Evolutionary conservation across 2,888 invertebrate genomes (phyloP).

Genomic region (Norana najaformis): DNA sequence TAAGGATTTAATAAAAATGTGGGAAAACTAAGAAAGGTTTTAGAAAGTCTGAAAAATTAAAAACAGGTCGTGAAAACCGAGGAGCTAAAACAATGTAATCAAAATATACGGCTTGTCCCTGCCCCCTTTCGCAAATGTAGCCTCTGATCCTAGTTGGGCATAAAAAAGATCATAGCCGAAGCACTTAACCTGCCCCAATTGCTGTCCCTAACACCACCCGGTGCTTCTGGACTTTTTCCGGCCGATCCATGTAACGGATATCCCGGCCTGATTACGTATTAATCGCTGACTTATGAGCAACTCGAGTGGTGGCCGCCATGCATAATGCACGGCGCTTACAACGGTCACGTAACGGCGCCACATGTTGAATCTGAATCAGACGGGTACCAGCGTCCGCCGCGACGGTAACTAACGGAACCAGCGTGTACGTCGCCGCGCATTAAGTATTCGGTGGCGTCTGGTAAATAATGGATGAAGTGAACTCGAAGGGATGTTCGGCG

Average conservation of each 20-base stretch:
- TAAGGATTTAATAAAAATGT: not conserved
- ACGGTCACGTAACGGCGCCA: not conserved
- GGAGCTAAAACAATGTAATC: too few relatives aligned
- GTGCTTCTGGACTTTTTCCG: not conserved
- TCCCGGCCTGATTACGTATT: not conserved
- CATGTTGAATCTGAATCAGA: not conserved
- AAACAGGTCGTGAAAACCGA: not conserved
- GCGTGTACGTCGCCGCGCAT: not conserved
- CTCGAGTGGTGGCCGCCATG: not conserved
- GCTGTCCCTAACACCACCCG: not conserved
- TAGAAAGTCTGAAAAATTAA: not conserved
- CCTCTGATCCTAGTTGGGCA: not conserved
- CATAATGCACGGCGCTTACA: conserved; percentile 7
- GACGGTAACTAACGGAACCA: conserved; percentile 5
- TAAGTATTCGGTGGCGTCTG: not conserved
- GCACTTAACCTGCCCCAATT: not conserved
- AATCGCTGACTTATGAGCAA: not conserved
- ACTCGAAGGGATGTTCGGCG: not conserved
- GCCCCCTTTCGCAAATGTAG: too few relatives aligned
- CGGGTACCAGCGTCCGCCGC: not conserved
- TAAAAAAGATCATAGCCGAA: not conserved
- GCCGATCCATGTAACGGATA: not conserved
- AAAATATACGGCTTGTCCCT: too few relatives aligned
- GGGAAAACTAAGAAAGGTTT: not conserved
- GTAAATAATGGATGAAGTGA: not conserved